These are phyloP conservation scores for Mugil cephalus DNA, from an alignment of 2,113 vertebrate species.

Conservation along the genomic window DNA sequence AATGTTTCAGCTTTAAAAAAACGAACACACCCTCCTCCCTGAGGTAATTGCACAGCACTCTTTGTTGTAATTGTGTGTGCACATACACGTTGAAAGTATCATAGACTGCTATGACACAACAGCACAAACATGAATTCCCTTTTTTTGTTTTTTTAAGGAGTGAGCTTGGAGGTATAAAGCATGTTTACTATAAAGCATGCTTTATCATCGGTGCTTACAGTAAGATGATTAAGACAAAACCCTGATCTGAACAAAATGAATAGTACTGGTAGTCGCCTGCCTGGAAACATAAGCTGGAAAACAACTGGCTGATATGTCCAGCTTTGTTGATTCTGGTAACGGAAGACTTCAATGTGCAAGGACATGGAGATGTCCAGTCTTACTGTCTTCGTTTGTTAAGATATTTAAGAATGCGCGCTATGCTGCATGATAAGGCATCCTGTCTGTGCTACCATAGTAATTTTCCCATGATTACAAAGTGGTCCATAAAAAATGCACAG, in stretches of 20 bases:
- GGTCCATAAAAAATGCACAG: background rate
- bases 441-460: background rate
- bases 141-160: conserved; percentile 63
- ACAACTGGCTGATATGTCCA: background rate
- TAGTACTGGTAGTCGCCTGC: background rate
- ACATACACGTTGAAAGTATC: conserved; percentile 54
- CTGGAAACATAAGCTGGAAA: conserved; percentile 1
- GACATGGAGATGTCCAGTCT: background rate
- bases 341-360: background rate
- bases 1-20: conserved; percentile 31
- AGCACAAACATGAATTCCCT: conserved; percentile 72
- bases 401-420: background rate
- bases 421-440: background rate
- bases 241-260: background rate
- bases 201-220: no score
- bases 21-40: conserved; percentile 54
- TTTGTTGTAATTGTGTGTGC: conserved; percentile 43
- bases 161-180: conserved; percentile 24
- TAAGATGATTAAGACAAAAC: no score
- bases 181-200: no score
- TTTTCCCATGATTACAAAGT: background rate
- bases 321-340: background rate
- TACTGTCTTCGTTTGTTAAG: background rate
- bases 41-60: conserved; percentile 53
- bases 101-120: conserved; percentile 36